Evolutionary conservation across 2,797 vertebrate genomes (phyloP), one percentile per base, ranked within the genome.

Genomic region (Falco rusticolus): DNA sequence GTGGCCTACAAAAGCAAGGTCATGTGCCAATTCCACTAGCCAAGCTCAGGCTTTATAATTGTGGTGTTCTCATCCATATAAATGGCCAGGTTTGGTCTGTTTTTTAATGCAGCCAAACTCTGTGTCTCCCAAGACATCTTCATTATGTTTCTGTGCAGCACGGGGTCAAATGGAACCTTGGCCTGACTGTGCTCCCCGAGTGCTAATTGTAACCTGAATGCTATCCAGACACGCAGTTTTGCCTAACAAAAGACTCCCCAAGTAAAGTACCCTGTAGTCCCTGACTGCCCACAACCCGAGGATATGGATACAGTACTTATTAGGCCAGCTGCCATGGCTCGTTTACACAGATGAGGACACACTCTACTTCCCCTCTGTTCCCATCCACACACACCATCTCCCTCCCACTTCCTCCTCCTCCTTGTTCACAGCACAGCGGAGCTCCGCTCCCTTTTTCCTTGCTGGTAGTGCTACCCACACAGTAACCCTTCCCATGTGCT

Each of bases 391-490:
- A 19, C 31, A 25, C 70, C 56, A 71, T 39, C 76, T 93, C 29
- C 54, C 79, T 83, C 66, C 93, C 43, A 80, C 89, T 61, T 70
- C 51, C 37, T 78, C 87, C 48, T 82, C 87, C 78, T 87, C 69
- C 1, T 0, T 0, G 0, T 29, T 74, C 76, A 8, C 61, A 64
- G n/a, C 24, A 4, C 61, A 25, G 54, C 2, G 1, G 9, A 72
- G 31, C 50, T 43, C 33, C 0, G 1, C 57, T 90, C 45, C 15
- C 10, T 75, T 84, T 92, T 65, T 31, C 43, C 77, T 60, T 26
- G 57, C 6, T 16, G 74, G 34, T 28, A 4, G 63, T 31, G 50
- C 83, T 91, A 9, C 87, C 93, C 90, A 90, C 63, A 0, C 83
- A 74, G 37, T 25, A 33, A 65, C 63, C 51, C 76, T 78, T 69